phyloP scores from a whole-genome alignment of 2,797 vertebrate species.

The Lacerta agilis region DNA sequence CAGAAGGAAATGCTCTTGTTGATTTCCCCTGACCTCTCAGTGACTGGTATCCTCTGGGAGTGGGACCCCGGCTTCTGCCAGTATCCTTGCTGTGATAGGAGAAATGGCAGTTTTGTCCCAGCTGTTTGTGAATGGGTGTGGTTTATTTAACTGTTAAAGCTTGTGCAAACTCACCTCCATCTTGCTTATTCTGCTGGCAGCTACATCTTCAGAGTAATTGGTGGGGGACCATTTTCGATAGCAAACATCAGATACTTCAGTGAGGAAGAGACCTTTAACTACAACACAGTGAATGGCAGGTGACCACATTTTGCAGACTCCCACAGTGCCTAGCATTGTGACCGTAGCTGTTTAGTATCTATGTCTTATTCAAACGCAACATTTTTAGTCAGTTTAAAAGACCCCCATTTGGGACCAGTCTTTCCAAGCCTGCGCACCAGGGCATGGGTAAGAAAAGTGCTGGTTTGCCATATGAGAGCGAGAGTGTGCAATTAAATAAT shows the following conservation, averaged over 20 bases:
- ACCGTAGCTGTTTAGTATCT: neutral
- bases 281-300: slow-evolving; percentile 66
- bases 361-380: neutral
- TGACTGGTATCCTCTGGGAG: neutral
- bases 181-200: slow-evolving; percentile 41
- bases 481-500: neutral
- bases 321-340: neutral
- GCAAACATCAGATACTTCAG: slow-evolving; percentile 58
- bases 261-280: slow-evolving; percentile 64
- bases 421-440: neutral
- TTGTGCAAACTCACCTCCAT: neutral
- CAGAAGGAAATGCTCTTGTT: neutral
- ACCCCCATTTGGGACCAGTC: neutral
- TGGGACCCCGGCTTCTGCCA: neutral
- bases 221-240: slow-evolving; percentile 57
- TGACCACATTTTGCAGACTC: slow-evolving; percentile 13
- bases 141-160: too few species aligned
- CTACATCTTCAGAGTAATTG: slow-evolving; percentile 71
- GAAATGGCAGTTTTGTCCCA: neutral
- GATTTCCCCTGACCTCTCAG: neutral
- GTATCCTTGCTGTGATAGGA: neutral
- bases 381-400: neutral
- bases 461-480: neutral
- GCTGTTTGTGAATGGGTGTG: neutral
- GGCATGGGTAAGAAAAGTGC: neutral